Evolutionary conservation across 2,888 invertebrate species (phyloP).

Genomic region (Protophormia terraenovae): DNA sequence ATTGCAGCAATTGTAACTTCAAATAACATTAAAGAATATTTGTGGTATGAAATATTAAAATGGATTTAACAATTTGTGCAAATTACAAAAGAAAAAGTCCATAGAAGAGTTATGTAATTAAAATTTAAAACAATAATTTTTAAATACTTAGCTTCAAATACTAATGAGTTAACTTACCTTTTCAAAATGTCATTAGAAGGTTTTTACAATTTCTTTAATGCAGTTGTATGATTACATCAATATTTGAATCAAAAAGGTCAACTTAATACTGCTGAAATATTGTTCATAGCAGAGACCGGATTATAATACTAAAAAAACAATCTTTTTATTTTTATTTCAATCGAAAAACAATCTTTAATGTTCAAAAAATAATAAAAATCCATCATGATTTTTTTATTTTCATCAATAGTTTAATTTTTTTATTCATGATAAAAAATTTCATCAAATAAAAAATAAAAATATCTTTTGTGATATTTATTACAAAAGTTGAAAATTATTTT

Average conservation of each 20-base stretch:
- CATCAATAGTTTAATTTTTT: no score
- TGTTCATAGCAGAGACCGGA: no score
- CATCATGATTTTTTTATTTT: no score
- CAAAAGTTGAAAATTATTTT: no score
- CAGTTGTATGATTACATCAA: not conserved
- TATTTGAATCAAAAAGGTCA: not conserved
- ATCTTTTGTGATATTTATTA: no score
- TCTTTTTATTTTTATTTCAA: no score
- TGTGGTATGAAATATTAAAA: conserved; percentile 23
- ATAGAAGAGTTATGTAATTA: not conserved
- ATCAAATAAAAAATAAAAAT: no score
- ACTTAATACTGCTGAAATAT: no score
- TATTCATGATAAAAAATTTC: no score
- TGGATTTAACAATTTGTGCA: not conserved
- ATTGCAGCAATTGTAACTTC: conserved; percentile 60
- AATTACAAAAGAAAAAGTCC: conserved; percentile 8
- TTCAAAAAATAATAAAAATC: no score
- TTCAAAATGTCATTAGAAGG: not conserved
- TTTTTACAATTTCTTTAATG: not conserved
- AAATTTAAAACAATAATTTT: not conserved
- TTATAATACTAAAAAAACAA: no score
- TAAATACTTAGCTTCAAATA: not conserved
- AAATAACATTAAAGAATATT: conserved; percentile 46
- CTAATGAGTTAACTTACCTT: conserved; percentile 34
- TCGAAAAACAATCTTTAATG: no score